Evolutionary conservation across 2,888 invertebrate genomes (phyloP).

Genomic region (Synergus umbraculus): DNA sequence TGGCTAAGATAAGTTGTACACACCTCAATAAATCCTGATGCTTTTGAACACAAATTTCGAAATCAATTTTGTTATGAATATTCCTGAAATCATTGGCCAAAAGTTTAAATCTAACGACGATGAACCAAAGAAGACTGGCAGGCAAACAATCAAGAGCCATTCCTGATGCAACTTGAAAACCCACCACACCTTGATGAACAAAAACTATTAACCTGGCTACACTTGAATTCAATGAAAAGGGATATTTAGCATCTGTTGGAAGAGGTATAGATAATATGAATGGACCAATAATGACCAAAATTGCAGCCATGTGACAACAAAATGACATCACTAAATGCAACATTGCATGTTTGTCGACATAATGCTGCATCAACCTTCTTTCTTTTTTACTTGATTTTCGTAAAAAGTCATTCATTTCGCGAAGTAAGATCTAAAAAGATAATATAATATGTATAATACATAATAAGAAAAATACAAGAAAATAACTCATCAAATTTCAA

Average conservation of each 20-base stretch:
- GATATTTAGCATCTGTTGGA: constrained; percentile 32
- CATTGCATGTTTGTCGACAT: constrained; percentile 3
- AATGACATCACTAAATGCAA: background rate
- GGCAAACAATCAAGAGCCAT: constrained; percentile 10
- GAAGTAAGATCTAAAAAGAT: background rate
- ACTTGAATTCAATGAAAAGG: background rate
- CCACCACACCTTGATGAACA: background rate
- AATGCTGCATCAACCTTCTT: constrained; percentile 7
- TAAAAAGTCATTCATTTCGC: background rate
- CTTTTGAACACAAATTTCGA: background rate
- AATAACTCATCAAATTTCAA: too few relatives aligned
- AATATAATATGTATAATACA: background rate
- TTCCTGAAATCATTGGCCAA: background rate
- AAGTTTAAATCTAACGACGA: constrained; percentile 1
- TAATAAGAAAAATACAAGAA: background rate
- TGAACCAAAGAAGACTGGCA: constrained; percentile 7
- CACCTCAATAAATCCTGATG: constrained; percentile 14
- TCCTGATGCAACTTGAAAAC: constrained; percentile 16
- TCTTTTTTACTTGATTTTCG: background rate
- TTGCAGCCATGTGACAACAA: background rate
- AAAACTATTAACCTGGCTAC: background rate
- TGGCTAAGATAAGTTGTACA: too few relatives aligned
- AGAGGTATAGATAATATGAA: background rate
- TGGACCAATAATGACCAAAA: constrained; percentile 6
- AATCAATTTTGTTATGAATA: constrained; percentile 4